phyloP scores from a whole-genome alignment of 35 echinoderm and acorn worm species.

The Apostichopus japonicus region DNA sequence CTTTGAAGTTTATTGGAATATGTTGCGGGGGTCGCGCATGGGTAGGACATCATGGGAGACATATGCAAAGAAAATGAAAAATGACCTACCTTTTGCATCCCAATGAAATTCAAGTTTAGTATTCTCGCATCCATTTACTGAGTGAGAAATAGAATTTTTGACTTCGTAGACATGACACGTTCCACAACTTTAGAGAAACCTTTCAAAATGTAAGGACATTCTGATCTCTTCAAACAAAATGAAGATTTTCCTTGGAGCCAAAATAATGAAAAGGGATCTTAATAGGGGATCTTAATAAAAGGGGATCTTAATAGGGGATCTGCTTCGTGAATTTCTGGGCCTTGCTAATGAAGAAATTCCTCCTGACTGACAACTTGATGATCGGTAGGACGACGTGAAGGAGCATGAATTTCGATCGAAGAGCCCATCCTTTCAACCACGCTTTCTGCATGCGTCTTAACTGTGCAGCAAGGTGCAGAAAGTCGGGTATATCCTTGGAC shows the following conservation, averaged over 20 bases:
- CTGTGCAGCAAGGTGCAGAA: background rate
- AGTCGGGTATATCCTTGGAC: background rate
- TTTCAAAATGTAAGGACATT: background rate
- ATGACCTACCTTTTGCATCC: too few species aligned
- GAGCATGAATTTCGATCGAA: background rate
- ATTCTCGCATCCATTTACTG: background rate
- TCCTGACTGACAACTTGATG: background rate
- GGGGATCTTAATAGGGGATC: background rate
- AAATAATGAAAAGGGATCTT: background rate
- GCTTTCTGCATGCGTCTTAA: background rate
- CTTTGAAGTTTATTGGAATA: too few species aligned
- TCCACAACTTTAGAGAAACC: background rate
- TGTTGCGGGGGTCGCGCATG: too few species aligned
- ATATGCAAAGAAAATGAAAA: too few species aligned
- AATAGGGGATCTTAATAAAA: background rate
- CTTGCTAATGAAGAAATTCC: background rate
- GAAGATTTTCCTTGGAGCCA: background rate
- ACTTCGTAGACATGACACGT: background rate
- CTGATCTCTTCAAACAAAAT: background rate
- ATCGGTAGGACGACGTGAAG: background rate
- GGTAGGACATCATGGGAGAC: too few species aligned
- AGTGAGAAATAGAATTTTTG: background rate
- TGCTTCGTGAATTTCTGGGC: background rate
- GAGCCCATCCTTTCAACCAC: background rate
- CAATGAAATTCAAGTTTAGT: too few species aligned